Percentiles rank a stretch among this genome's conserved stretches.
These are phyloP conservation scores for Sebastes jordani DNA, from an alignment of 2,797 vertebrate genomes.

Conservation along the genomic window DNA sequence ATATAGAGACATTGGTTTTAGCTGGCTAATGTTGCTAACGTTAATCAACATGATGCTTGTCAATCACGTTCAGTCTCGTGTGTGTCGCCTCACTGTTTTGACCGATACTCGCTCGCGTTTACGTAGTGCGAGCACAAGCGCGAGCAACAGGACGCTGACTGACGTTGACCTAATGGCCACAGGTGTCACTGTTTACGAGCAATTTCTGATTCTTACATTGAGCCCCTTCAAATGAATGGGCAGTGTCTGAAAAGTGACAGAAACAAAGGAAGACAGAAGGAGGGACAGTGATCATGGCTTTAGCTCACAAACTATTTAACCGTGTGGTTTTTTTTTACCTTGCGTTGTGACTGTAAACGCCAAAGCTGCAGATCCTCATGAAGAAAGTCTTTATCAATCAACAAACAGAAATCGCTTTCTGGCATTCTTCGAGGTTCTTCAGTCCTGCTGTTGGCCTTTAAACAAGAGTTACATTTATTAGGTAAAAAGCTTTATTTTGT, in stretches of 20 bases:
- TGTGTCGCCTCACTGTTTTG: no score
- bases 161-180: no score
- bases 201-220: no score
- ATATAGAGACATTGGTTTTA: no score
- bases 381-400: not conserved
- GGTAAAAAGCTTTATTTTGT: not conserved
- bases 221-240: not conserved
- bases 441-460: constrained; percentile 50
- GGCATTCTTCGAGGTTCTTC: constrained; percentile 23
- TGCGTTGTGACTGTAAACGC: not conserved
- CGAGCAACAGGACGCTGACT: no score
- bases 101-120: no score
- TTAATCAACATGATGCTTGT: no score
- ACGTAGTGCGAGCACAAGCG: no score
- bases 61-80: no score
- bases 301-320: not conserved
- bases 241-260: not conserved
- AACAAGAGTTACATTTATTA: not conserved
- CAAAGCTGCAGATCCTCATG: constrained; percentile 20
- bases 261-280: not conserved
- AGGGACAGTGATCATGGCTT: not conserved
- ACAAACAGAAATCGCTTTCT: constrained; percentile 35
- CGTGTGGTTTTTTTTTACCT: constrained; percentile 13
- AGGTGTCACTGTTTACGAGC: no score
- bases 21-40: no score